Percentiles rank a stretch among this genome's conserved stretches.
These are phyloP conservation scores for Aldrovandia affinis DNA, from an alignment of 2,797 vertebrate genomes.

Conservation along the genomic window DNA sequence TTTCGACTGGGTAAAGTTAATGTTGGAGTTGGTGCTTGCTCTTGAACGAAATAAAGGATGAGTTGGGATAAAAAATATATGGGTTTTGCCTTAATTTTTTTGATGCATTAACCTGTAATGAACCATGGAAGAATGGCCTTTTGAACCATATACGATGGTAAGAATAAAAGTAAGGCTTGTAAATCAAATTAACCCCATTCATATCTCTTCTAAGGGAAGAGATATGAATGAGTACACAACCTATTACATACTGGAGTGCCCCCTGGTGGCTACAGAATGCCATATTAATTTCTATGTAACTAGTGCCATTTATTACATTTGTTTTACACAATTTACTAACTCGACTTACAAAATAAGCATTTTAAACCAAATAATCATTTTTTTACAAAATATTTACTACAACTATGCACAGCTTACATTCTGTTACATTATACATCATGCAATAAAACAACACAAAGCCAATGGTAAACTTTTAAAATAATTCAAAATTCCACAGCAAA, in stretches of 20 bases:
- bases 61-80: conserved; percentile 68
- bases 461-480: background rate
- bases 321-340: background rate
- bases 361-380: background rate
- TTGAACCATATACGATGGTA: background rate
- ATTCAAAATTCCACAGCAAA: conserved; percentile 2
- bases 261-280: background rate
- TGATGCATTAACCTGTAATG: background rate
- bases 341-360: background rate
- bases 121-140: background rate
- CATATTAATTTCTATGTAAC: background rate
- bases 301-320: background rate
- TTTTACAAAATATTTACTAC: conserved; percentile 7
- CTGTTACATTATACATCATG: background rate
- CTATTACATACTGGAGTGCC: background rate
- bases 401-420: background rate
- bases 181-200: background rate
- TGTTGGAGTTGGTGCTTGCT: conserved; percentile 81
- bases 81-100: conserved; percentile 38
- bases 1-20: conserved; percentile 74
- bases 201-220: no score
- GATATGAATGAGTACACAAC: background rate
- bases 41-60: conserved; percentile 82
- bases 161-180: no score
- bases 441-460: conserved; percentile 15